Conservation (phyloP, 2,888 invertebrate species). For the Linyphia triangularis region DNA sequence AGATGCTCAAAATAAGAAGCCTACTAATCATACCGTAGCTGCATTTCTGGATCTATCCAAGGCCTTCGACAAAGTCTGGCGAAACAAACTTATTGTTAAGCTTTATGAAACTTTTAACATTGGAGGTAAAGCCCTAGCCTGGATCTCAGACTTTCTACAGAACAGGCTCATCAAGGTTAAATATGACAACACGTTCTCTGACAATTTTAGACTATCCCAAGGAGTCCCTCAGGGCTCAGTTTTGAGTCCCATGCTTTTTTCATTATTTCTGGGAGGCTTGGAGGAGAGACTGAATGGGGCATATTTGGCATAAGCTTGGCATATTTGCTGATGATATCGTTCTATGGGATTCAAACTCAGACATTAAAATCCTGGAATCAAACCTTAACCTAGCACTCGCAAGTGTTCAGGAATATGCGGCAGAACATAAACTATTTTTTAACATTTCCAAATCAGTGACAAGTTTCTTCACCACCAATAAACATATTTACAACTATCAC, state of each 20-base stretch:
- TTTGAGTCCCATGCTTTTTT: too few relatives aligned
- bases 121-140: background rate
- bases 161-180: background rate
- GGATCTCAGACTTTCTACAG: constrained; percentile 1
- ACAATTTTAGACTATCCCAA: background rate
- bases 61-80: too few relatives aligned
- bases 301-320: background rate
- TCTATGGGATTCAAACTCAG: background rate
- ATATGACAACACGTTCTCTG: background rate
- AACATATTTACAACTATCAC: background rate
- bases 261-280: too few relatives aligned
- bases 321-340: background rate
- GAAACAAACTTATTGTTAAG: too few relatives aligned
- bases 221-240: too few relatives aligned
- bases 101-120: too few relatives aligned
- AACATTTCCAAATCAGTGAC: background rate
- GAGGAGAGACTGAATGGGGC: background rate
- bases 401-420: background rate
- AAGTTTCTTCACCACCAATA: background rate
- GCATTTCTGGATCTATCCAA: too few relatives aligned
- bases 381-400: background rate
- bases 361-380: background rate
- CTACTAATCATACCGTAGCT: too few relatives aligned
- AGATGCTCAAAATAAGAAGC: too few relatives aligned
- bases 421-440: background rate